Evolutionary conservation across 2,888 invertebrate genomes (phyloP).

Genomic region (Euspilapteryx auroguttella): DNA sequence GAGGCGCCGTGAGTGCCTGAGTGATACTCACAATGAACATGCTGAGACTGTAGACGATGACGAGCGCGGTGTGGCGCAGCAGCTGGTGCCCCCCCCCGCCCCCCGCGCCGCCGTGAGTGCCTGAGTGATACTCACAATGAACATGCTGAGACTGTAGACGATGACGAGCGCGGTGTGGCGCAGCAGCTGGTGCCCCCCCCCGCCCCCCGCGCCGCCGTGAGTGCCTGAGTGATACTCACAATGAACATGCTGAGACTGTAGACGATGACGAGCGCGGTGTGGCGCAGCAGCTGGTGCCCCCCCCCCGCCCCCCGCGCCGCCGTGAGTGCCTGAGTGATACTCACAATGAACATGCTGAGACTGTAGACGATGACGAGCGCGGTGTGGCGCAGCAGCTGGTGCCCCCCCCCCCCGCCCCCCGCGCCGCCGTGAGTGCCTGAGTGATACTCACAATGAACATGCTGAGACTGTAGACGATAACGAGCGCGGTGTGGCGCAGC

Average conservation of each 20-base stretch:
- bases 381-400: too few relatives aligned
- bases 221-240: too few relatives aligned
- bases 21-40: slow-evolving; percentile 83
- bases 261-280: slow-evolving; percentile 79
- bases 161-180: slow-evolving; percentile 82
- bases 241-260: slow-evolving; percentile 87
- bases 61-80: slow-evolving; percentile 77
- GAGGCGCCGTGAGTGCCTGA: neutral
- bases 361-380: slow-evolving; percentile 78
- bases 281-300: too few relatives aligned
- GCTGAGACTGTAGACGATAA: slow-evolving; percentile 77
- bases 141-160: slow-evolving; percentile 81
- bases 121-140: slow-evolving; percentile 73
- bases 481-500: slow-evolving; percentile 78
- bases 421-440: too few relatives aligned
- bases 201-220: too few relatives aligned
- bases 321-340: too few relatives aligned
- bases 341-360: slow-evolving; percentile 87
- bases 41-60: slow-evolving; percentile 77
- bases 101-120: slow-evolving; percentile 11
- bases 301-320: too few relatives aligned
- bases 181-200: too few relatives aligned
- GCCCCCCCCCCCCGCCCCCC: too few relatives aligned
- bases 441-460: slow-evolving; percentile 93
- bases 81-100: slow-evolving; percentile 67